Percentiles rank a stretch among this genome's conserved stretches.
Evolutionary conservation across 2,797 vertebrate species (phyloP).

Genomic region (Parotocinclus haroldoi): DNA sequence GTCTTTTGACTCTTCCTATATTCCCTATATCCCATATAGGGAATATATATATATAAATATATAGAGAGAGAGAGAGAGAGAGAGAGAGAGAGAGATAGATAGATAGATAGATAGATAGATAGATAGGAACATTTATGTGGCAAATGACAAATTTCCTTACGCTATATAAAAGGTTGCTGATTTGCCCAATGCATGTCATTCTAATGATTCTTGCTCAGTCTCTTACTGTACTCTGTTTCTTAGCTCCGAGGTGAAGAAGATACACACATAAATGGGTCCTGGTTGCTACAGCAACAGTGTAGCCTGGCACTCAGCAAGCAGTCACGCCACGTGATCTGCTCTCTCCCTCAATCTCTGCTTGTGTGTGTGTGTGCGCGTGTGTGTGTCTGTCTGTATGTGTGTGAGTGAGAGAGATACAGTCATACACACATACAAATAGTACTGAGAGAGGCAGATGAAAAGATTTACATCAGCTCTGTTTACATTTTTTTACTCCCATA

Average conservation of each 20-base stretch:
- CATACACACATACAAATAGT: conserved; percentile 6
- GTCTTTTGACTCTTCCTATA: too few species aligned
- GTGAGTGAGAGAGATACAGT: conserved; percentile 8
- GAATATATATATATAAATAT: too few species aligned
- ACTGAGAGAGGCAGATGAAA: neutral
- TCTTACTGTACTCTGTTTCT: conserved; percentile 14
- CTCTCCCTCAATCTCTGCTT: conserved; percentile 4
- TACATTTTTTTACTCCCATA: conserved; percentile 12
- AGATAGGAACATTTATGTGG: too few species aligned
- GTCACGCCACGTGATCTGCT: conserved; percentile 24
- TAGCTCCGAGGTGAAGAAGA: conserved; percentile 45
- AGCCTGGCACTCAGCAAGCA: conserved; percentile 47
- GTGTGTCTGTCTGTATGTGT: neutral
- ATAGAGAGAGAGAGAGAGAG: too few species aligned
- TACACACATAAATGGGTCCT: conserved; percentile 33
- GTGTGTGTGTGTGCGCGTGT: conserved; percentile 7
- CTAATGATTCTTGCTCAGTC: neutral
- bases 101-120: too few species aligned
- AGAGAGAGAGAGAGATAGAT: too few species aligned
- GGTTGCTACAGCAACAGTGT: conserved; percentile 52
- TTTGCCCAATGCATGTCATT: too few species aligned
- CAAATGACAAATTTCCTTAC: too few species aligned
- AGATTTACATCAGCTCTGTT: conserved; percentile 9
- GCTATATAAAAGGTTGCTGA: too few species aligned
- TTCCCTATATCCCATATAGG: too few species aligned